A percentile compares a stretch with the other conserved stretches of the same genome.
Evolutionary conservation across 2,797 vertebrate genomes (phyloP).

Genomic region (Cheirogaleus major): DNA sequence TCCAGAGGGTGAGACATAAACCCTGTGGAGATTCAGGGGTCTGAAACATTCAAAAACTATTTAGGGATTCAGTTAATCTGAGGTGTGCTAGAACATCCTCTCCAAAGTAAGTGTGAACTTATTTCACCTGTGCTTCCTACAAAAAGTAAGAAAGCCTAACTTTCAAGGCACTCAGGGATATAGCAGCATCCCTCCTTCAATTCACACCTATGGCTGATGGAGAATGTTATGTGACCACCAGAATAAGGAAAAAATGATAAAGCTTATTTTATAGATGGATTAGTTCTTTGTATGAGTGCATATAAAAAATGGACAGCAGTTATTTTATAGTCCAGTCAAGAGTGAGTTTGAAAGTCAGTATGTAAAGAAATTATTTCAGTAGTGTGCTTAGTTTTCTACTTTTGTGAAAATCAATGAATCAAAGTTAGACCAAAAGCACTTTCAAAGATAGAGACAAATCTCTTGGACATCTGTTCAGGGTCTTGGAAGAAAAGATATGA

Average conservation of each 20-base stretch:
- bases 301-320: not conserved
- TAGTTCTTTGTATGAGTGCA: not conserved
- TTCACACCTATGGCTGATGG: not conserved
- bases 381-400: not conserved
- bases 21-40: not conserved
- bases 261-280: not conserved
- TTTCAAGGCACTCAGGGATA: not conserved
- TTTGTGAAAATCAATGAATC: not conserved
- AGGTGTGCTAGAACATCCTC: not conserved
- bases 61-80: not conserved
- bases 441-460: not conserved
- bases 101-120: not conserved
- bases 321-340: not conserved
- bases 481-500: not conserved
- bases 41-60: not conserved
- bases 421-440: not conserved
- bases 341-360: not conserved
- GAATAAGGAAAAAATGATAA: not conserved
- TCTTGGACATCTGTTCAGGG: not conserved
- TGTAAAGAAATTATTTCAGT: not conserved
- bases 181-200: not conserved
- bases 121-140: not conserved
- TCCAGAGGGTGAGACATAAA: not conserved
- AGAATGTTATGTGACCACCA: not conserved
- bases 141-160: not conserved